Evolutionary conservation across 2,888 invertebrate species (phyloP).

Genomic region (Eilema depressum): DNA sequence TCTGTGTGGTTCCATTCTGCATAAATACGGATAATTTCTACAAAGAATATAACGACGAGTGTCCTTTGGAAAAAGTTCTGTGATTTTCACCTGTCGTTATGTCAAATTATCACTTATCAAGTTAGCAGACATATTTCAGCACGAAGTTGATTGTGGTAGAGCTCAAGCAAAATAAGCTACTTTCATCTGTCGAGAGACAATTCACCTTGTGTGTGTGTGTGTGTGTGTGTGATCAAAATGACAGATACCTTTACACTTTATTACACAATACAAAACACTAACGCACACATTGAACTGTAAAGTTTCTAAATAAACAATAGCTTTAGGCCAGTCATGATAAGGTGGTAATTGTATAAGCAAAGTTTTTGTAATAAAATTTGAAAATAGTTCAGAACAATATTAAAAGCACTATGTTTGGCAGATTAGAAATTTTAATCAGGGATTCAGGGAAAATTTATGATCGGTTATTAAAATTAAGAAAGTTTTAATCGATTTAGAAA

Average conservation of each 20-base stretch:
- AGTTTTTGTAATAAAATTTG: not conserved
- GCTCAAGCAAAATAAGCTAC: slow-evolving; percentile 16
- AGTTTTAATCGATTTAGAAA: too few species aligned
- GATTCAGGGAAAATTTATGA: not conserved
- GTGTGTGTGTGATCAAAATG: not conserved
- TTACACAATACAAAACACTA: not conserved
- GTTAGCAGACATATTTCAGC: slow-evolving; percentile 16
- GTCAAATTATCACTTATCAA: slow-evolving; percentile 36
- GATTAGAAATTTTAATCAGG: too few species aligned
- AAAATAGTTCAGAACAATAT: not conserved
- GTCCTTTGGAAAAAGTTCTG: not conserved
- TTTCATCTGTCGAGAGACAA: slow-evolving; percentile 14
- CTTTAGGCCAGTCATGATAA: slow-evolving; percentile 9
- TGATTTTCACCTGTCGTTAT: not conserved
- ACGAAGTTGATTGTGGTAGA: slow-evolving; percentile 22
- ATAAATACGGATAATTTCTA: too few species aligned
- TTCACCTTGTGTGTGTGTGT: not conserved
- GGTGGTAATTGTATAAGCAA: slow-evolving; percentile 9
- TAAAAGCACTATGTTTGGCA: not conserved
- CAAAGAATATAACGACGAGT: not conserved
- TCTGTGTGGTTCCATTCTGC: too few species aligned
- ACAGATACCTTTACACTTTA: not conserved
- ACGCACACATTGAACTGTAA: slow-evolving; percentile 7
- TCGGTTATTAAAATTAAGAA: not conserved
- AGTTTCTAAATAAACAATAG: slow-evolving; percentile 12